phyloP scores from a whole-genome alignment of 2,113 vertebrate genomes.

The Colossoma macropomum region DNA sequence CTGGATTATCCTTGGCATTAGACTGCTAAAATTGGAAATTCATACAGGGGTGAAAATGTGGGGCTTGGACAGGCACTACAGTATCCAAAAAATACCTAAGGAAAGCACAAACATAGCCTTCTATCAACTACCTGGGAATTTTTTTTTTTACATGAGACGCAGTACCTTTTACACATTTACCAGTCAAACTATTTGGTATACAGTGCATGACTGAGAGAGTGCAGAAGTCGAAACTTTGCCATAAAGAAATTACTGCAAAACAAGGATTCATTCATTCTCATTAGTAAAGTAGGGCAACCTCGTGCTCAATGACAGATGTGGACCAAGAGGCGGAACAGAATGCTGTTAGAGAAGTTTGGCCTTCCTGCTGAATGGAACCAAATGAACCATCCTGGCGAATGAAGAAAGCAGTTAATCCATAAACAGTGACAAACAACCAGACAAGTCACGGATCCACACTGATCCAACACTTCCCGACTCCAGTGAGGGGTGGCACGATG shows the following conservation, averaged over 20 bases:
- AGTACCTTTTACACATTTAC: neutral
- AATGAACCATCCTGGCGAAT: neutral
- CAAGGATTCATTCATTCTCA: slow-evolving; percentile 31
- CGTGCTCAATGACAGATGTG: neutral
- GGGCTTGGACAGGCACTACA: neutral
- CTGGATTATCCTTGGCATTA: slow-evolving; percentile 32
- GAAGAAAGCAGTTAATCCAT: neutral
- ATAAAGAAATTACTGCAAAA: slow-evolving; percentile 9
- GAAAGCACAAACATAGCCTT: neutral
- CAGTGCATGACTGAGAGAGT: neutral
- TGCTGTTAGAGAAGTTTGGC: neutral
- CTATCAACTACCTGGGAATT: neutral
- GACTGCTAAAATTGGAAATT: slow-evolving; percentile 1
- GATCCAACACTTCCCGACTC: neutral
- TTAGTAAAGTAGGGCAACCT: slow-evolving; percentile 42
- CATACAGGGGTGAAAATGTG: neutral
- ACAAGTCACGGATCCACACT: neutral
- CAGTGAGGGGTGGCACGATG: no score
- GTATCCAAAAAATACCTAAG: neutral
- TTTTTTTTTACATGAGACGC: neutral
- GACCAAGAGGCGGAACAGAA: neutral
- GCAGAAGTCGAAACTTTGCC: neutral
- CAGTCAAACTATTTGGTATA: neutral
- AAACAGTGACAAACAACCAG: neutral
- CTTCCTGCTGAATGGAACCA: neutral